These are phyloP conservation scores for Saccopteryx leptura DNA, from an alignment of 2,113 vertebrate genomes.

Conservation along the genomic window DNA sequence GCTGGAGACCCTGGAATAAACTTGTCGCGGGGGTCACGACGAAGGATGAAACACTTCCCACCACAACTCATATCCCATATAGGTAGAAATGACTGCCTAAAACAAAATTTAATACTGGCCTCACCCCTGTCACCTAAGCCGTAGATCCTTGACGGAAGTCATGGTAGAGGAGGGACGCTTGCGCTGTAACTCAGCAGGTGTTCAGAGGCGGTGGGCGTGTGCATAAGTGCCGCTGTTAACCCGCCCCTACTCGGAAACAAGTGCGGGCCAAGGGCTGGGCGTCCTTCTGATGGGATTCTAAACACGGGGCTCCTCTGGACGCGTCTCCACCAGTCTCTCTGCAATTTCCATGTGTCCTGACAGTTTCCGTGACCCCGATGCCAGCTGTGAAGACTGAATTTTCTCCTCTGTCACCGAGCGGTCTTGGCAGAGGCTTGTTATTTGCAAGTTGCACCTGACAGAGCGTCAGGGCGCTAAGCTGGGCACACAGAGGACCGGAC, in stretches of 20 bases:
- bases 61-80: conserved; percentile 80
- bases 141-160: conserved; percentile 61
- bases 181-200: conserved; percentile 57
- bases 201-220: background rate
- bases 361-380: conserved; percentile 42
- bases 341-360: conserved; percentile 15
- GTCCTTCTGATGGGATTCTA: conserved; percentile 41
- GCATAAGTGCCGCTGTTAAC: background rate
- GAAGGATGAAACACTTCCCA: conserved; percentile 73
- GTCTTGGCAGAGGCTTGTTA: background rate
- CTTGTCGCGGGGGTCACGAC: too few relatives aligned
- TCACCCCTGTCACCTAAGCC: conserved; percentile 70
- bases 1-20: too few relatives aligned
- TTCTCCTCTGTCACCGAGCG: background rate
- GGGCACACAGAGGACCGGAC: background rate
- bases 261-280: background rate
- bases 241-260: conserved; percentile 15
- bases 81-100: conserved; percentile 79
- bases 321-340: background rate
- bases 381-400: conserved; percentile 44
- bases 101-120: conserved; percentile 79
- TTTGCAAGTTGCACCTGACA: background rate
- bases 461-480: background rate
- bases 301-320: background rate
- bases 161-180: background rate